A percentile compares a stretch with the other conserved stretches of the same genome.
Evolutionary conservation across 2,888 invertebrate species (phyloP).

Genomic region (Melinaea marsaeus): DNA sequence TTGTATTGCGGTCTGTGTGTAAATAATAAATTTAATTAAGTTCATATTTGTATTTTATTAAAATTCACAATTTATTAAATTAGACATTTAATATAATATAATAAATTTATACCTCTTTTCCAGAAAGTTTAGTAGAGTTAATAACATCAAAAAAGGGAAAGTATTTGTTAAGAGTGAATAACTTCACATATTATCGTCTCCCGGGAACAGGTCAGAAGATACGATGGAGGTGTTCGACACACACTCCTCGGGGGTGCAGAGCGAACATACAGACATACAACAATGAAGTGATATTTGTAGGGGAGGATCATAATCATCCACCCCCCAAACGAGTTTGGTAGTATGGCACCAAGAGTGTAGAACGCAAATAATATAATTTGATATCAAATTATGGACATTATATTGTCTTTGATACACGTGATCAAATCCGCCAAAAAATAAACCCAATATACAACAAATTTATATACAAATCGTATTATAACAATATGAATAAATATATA

Average conservation of each 20-base stretch:
- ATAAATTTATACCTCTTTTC: not conserved
- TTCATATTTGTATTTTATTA: too few relatives aligned
- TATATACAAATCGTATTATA: too few relatives aligned
- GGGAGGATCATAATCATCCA: slow-evolving; percentile 28
- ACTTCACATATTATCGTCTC: slow-evolving; percentile 31
- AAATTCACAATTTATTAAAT: too few relatives aligned
- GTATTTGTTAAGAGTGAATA: slow-evolving; percentile 30
- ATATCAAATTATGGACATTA: too few relatives aligned
- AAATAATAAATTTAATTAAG: too few relatives aligned
- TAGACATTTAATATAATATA: too few relatives aligned
- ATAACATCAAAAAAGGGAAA: slow-evolving; percentile 36
- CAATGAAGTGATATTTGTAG: slow-evolving; percentile 22
- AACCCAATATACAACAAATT: too few relatives aligned
- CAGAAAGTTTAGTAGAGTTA: slow-evolving; percentile 31
- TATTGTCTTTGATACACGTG: too few relatives aligned
- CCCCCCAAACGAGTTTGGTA: not conserved
- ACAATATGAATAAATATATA: too few relatives aligned
- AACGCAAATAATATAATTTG: too few relatives aligned
- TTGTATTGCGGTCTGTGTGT: too few relatives aligned
- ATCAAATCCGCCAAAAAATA: too few relatives aligned
- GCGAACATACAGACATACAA: slow-evolving; percentile 39
- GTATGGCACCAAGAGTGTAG: slow-evolving; percentile 35
- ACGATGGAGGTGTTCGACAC: slow-evolving; percentile 29
- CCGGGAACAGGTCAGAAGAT: slow-evolving; percentile 12
- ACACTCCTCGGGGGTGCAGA: slow-evolving; percentile 32